Percentiles rank a stretch among this genome's conserved stretches.
Evolutionary conservation across 2,797 vertebrate species (phyloP).

Genomic region (Botia almorhae): DNA sequence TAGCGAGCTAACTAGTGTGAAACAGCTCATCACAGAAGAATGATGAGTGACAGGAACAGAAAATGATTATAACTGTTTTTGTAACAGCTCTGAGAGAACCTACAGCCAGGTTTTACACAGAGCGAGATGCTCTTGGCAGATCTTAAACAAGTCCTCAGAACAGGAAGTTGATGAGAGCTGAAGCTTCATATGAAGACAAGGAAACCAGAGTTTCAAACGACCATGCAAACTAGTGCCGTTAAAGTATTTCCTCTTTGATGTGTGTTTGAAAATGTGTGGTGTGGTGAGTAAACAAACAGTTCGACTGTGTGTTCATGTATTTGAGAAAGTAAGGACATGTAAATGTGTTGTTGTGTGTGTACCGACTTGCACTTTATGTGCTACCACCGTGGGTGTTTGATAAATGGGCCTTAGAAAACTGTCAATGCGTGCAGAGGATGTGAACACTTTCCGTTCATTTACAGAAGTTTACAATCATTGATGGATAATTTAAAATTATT

Average conservation of each 20-base stretch:
- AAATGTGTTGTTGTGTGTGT: no score
- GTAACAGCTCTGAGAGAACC: slow-evolving; percentile 31
- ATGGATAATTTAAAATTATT: no score
- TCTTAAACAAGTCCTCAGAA: slow-evolving; percentile 36
- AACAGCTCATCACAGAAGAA: slow-evolving; percentile 37
- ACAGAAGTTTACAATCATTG: no score
- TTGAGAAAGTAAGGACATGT: neutral
- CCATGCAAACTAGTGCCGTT: slow-evolving; percentile 32
- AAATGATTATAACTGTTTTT: slow-evolving; percentile 40
- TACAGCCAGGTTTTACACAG: slow-evolving; percentile 31
- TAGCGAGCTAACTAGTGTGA: slow-evolving; percentile 48
- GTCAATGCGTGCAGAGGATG: neutral
- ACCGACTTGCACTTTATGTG: no score
- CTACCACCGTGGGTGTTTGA: no score
- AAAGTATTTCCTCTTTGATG: slow-evolving; percentile 14
- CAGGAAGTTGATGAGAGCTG: slow-evolving; percentile 15
- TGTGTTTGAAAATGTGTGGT: neutral
- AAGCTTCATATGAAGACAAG: slow-evolving; percentile 26
- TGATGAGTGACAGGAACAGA: slow-evolving; percentile 30
- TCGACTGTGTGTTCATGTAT: neutral
- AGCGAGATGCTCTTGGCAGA: slow-evolving; percentile 11
- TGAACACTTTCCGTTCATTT: neutral
- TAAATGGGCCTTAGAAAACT: no score
- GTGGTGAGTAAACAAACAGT: slow-evolving; percentile 19
- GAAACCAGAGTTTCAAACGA: slow-evolving; percentile 40